Percentiles rank a stretch among this genome's conserved stretches.
These are phyloP conservation scores for Bursaphelenchus okinawaensis DNA, from an alignment of 2,888 invertebrate species.

Conservation along the genomic window DNA sequence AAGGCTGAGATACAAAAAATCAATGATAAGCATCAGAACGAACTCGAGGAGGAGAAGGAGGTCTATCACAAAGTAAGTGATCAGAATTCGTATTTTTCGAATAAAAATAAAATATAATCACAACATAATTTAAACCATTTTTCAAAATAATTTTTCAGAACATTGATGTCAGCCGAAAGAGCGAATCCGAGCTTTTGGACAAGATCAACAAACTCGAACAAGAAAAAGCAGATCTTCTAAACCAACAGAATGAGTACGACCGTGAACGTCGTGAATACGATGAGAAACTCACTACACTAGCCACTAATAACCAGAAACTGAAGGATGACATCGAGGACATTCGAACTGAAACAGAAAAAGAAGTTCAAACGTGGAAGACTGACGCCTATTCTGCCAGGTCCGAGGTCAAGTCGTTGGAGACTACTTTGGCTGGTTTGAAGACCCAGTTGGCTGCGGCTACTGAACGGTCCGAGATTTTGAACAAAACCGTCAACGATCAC, in stretches of 20 bases:
- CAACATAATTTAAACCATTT: not conserved
- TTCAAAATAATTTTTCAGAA: constrained; percentile 24
- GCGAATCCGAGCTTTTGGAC: constrained; percentile 50
- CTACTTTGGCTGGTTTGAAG: constrained; percentile 47
- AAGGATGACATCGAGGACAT: constrained; percentile 51
- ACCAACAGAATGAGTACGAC: constrained; percentile 52
- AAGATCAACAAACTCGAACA: constrained; percentile 47
- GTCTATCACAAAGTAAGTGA: constrained; percentile 41
- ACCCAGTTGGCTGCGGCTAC: constrained; percentile 48
- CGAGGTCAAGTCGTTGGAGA: constrained; percentile 51
- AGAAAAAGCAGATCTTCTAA: constrained; percentile 48
- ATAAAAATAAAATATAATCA: not conserved
- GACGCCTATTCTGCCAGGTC: constrained; percentile 51
- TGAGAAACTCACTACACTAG: constrained; percentile 42
- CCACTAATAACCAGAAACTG: constrained; percentile 47
- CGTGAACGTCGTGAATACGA: constrained; percentile 55
- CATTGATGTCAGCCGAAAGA: constrained; percentile 38
- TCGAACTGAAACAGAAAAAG: constrained; percentile 48
- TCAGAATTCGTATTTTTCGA: not conserved
- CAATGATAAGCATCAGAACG: constrained; percentile 51
- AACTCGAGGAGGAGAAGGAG: constrained; percentile 53
- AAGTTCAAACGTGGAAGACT: constrained; percentile 56
- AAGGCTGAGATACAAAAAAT: constrained; percentile 46
- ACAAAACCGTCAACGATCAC: constrained; percentile 51
- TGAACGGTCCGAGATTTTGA: constrained; percentile 47